phyloP scores from a whole-genome alignment of 2,113 vertebrate genomes.

The Halichoerus grypus region DNA sequence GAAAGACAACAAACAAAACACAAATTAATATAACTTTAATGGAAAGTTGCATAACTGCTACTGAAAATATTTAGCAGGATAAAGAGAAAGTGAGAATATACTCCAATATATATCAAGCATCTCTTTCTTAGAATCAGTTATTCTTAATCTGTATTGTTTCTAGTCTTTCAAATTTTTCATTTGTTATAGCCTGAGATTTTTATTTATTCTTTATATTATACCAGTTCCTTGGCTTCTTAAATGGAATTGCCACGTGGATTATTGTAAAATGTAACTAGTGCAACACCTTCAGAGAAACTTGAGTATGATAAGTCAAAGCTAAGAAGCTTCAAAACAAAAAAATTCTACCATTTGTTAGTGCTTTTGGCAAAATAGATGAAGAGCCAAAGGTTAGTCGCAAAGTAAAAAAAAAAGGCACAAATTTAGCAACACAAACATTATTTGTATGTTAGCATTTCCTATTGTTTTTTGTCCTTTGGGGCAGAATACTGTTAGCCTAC shows the following conservation, averaged over 20 bases:
- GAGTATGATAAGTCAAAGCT: background rate
- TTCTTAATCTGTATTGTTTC: background rate
- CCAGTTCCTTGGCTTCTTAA: constrained; percentile 33
- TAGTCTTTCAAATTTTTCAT: background rate
- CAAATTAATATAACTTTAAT: background rate
- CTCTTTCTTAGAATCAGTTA: background rate
- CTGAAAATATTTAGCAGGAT: background rate
- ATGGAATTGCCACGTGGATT: background rate
- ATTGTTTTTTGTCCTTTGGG: background rate
- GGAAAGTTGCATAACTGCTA: background rate
- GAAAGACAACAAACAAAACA: background rate
- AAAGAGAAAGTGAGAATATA: background rate
- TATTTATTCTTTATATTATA: constrained; percentile 6
- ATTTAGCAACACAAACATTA: background rate
- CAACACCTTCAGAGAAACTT: background rate
- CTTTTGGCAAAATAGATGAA: background rate
- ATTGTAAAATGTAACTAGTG: constrained; percentile 2
- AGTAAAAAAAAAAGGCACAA: background rate
- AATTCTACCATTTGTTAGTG: background rate
- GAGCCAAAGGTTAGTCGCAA: background rate
- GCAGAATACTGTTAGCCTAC: background rate
- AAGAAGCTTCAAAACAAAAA: background rate
- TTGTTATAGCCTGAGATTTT: constrained; percentile 12
- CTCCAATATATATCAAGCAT: background rate
- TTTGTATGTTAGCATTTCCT: background rate